Evolutionary conservation across 1,140 invertebrate species (phyloP).

Genomic region (Trichonephila clavata): DNA sequence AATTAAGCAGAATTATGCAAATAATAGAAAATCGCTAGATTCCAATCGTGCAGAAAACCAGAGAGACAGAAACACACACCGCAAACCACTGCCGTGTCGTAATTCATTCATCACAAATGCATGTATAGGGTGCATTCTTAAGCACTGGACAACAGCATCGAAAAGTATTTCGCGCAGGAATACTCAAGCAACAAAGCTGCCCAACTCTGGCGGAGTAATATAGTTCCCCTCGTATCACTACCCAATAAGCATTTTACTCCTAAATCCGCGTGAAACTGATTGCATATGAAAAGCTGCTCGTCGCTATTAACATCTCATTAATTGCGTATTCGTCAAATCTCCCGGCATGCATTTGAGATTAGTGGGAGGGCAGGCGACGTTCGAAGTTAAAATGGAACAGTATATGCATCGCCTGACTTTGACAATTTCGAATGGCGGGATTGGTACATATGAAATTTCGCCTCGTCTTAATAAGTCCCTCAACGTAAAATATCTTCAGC

Average conservation of each 20-base stretch:
- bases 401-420: conserved; percentile 32
- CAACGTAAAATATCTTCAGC: background rate
- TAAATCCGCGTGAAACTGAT: conserved; percentile 44
- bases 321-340: conserved; percentile 42
- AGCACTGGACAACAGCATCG: conserved; percentile 19
- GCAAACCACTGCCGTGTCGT: background rate
- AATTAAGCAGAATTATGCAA: conserved; percentile 8
- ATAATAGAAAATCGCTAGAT: background rate
- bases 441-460: background rate
- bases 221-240: conserved; percentile 43
- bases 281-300: conserved; percentile 41
- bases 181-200: background rate
- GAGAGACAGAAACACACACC: background rate
- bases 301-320: conserved; percentile 50
- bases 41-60: background rate
- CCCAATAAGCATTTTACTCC: conserved; percentile 39
- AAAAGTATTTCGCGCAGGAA: background rate
- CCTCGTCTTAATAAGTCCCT: background rate
- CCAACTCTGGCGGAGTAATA: conserved; percentile 1
- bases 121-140: background rate
- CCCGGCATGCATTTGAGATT: conserved; percentile 5
- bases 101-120: conserved; percentile 49
- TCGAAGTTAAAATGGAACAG: conserved; percentile 41
- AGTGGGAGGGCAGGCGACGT: background rate
- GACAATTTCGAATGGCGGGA: conserved; percentile 1